Evolutionary conservation across 2,888 invertebrate genomes (phyloP), one percentile per base, ranked within the genome.

Genomic region (Exephanes ischioxanthus): DNA sequence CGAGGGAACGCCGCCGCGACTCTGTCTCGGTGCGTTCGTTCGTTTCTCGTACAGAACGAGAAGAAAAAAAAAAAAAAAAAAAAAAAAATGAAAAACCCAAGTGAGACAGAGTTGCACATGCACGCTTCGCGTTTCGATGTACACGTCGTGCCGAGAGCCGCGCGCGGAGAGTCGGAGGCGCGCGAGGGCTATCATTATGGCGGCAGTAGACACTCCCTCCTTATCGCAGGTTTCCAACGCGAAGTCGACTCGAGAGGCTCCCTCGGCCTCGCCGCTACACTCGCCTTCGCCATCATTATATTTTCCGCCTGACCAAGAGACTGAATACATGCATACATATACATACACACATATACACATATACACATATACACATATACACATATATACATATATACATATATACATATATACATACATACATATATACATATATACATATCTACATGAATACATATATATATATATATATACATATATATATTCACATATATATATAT

Each of bases 121-220:
- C 84, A 84, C 70, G 84, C 61, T 78, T 85, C 78, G 73, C 84
- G 77, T 77, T 84, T 84, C 84, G 76, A 68, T 63, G 84, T 78
- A 85, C 45, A 48, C 81, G 68, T 70, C 84, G 85, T 87, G 86
- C 84, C 77, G 82, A 87, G 84, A 87, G 85, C 88, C 63, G 85
- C 82, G 75, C 41, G 41, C 45, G 45, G 45, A 48, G 90, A 92
- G 91, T 92, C 91, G 89, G 91, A 92, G 91, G 88, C 89, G 89
- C 90, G 85, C 82, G 80, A 92, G 93, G 92, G 91, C 93, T 93
- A 92, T 93, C 91, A 93, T 93, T 93, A 93, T 93, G 93, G 93
- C 93, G 92, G 93, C 93, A 91, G 92, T 92, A 93, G 93, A 93
- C 93, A 93, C 93, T 93, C 93, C 93, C 93, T 93, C 93, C 93